Percentiles rank a stretch among this genome's conserved stretches.
Evolutionary conservation across 2,797 vertebrate genomes (phyloP).

Genomic region (Ptychadena robeensis): DNA sequence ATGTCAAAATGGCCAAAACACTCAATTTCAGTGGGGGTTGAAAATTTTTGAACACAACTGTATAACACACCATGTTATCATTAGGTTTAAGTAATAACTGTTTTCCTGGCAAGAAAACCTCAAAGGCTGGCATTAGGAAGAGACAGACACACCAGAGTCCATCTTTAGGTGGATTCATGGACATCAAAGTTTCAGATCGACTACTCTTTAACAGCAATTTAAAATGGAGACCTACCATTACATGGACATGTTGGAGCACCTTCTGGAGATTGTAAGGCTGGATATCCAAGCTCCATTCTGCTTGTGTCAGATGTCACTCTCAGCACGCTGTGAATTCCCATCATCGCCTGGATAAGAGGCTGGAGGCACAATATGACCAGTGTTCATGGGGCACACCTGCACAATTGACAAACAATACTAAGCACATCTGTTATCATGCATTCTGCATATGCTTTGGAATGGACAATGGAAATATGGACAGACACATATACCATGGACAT

Average conservation of each 20-base stretch:
- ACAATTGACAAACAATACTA: too few species aligned
- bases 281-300: background rate
- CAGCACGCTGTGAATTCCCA: slow-evolving; percentile 17
- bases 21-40: too few species aligned
- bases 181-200: slow-evolving; percentile 34
- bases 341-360: background rate
- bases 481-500: too few species aligned
- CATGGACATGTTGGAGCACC: background rate
- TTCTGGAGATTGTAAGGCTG: background rate
- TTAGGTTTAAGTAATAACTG: slow-evolving; percentile 14
- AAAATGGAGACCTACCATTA: slow-evolving; percentile 42
- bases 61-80: slow-evolving; percentile 10
- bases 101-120: slow-evolving; percentile 1
- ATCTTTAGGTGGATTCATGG: background rate
- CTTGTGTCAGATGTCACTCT: background rate
- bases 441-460: too few species aligned
- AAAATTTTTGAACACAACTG: too few species aligned
- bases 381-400: background rate
- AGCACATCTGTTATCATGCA: too few species aligned
- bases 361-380: background rate
- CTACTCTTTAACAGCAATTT: background rate
- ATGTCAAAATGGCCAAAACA: too few species aligned
- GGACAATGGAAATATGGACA: too few species aligned
- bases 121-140: background rate
- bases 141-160: slow-evolving; percentile 28